phyloP scores from a whole-genome alignment of 2,888 invertebrate species.

The Apomyelois bistriatella region DNA sequence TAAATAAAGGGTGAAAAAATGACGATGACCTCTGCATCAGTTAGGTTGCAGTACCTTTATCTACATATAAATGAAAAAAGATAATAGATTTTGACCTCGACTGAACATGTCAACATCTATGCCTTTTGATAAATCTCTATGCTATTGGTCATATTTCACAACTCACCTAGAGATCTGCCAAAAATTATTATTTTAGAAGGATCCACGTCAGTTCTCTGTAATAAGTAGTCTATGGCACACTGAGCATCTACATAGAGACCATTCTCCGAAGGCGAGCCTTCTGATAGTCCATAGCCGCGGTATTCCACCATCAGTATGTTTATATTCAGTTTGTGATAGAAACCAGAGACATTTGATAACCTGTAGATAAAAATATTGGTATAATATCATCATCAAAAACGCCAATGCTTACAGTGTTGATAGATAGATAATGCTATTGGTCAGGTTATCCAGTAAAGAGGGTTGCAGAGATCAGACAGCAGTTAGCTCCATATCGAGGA shows the following conservation, averaged over 20 bases:
- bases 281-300: constrained; percentile 95
- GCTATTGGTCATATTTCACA: neutral
- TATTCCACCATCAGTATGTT: constrained; percentile 97
- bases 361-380: constrained; percentile 52
- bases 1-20: too few relatives aligned
- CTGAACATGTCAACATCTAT: too few relatives aligned
- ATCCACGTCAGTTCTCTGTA: constrained; percentile 90
- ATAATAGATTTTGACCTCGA: too few relatives aligned
- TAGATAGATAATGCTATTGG: too few relatives aligned
- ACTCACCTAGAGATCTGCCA: constrained; percentile 90
- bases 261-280: constrained; percentile 91
- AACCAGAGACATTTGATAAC: constrained; percentile 91
- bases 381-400: neutral
- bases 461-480: too few relatives aligned
- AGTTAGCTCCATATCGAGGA: too few relatives aligned
- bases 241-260: constrained; percentile 94
- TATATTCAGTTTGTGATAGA: constrained; percentile 89
- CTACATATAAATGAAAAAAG: too few relatives aligned
- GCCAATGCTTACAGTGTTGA: too few relatives aligned
- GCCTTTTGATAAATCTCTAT: too few relatives aligned
- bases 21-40: too few relatives aligned
- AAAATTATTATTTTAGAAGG: constrained; percentile 91
- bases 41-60: too few relatives aligned
- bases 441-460: too few relatives aligned
- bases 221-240: constrained; percentile 91